Base-by-base conservation (phyloP, 2,888 invertebrate genomes). In the Girardia tigrina region DNA sequence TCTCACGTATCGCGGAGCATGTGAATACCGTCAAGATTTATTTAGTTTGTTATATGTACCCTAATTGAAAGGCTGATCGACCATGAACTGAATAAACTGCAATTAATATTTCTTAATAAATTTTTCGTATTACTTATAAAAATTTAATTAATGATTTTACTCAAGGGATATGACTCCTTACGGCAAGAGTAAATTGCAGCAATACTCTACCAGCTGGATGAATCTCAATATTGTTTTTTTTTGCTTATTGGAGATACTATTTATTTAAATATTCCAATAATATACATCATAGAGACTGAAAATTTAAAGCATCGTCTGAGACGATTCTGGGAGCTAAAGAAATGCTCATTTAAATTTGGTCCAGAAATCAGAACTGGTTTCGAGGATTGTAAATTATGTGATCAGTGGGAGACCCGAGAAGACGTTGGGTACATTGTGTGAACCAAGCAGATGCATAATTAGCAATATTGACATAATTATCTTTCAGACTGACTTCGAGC, bases 301-400 rank as follows among this genome's bases (percentile, higher is more conserved):
- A 56, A 56, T 56, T 56, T 56, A 56, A n/a, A 16, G 56, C 4
- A 56, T 20, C n/a, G 56, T 56, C 56, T 56, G 56, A n/a, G 56
- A 56, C n/a, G n/a, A 6, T 12, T 56, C 56, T 12, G 56, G 23
- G 56, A 56, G 23, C 23, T 2, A 12, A 20, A 56, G 56, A 56
- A 56, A 56, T 56, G 56, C 23, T 56, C 56, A 8, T 16, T 56
- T 56, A 56, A 56, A 56, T 56, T 56, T n/a, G 56, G 56, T 56
- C 56, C 56, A 56, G 56, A 56, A 56, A 56, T 56, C 56, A 56
- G 56, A 56, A n/a, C 56, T 56, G 56, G 56, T 56, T 56, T 56
- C n/a, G 56, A 56, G 56, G 4, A 56, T 56, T 56, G 56, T n/a
- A 56, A 16, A 12, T n/a, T 8, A 4, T 12, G 56, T 12, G 56